Evolutionary conservation across 2,797 vertebrate genomes (phyloP), one percentile per base, ranked within the genome.

Genomic region (Propithecus perrieri): DNA sequence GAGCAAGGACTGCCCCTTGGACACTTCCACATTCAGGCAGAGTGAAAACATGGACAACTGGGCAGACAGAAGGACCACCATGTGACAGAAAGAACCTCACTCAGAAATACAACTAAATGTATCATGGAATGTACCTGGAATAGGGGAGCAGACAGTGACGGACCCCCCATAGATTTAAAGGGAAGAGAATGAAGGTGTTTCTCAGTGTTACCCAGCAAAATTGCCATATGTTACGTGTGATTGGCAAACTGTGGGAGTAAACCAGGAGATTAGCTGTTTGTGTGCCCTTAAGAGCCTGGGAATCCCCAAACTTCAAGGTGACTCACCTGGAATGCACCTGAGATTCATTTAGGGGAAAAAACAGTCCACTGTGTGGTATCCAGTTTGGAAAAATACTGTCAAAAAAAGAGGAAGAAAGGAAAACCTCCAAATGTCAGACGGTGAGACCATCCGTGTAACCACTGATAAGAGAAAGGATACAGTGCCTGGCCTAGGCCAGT

Each of bases 261-360:
- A 87, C 41, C 41, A 93, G 22, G 14, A 80, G 20, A 38, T 89
- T 46, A 67, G 53, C 50, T 71, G 35, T 71, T 79, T 12, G 0
- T 61, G 30, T 80, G 12, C 30, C 55, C 33, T 75, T 33, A 92
- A 90, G 59, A 90, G 24, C 20, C 15, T 78, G 75, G 81, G 46
- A 80, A 85, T 96, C 85, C 92, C 90, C 92, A 94, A 76, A 87
- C 48, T 18, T 4, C 46, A 85, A 53, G 48, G 22, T 67, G 76
- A 80, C 71, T 43, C n/a, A 87, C 63, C 50, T 86, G 63, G 92
- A 97, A 96, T 86, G 46, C 35, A 97, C 81, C 92, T 92, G 69
- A 91, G 38, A 91, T 89, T 90, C 57, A 92, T 48, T n/a, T 46
- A 85, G 83, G 87, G 59, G 41, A 74, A 83, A 95, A 57, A 38